Evolutionary conservation across 2,888 invertebrate genomes (phyloP).

Genomic region (Odontothrips loti): DNA sequence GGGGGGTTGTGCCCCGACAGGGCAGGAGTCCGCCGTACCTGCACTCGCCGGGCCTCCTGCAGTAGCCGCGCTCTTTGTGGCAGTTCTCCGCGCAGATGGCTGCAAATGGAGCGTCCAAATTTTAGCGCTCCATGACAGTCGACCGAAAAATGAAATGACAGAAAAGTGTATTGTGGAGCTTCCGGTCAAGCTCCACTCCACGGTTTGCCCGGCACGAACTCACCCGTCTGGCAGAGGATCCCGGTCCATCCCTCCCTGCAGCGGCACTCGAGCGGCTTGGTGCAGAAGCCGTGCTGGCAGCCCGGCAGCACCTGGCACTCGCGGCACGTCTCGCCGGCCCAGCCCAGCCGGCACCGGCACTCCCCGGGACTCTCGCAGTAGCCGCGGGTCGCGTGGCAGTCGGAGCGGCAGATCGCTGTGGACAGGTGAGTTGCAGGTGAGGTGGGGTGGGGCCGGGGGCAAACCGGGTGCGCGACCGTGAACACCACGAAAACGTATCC

Average conservation of each 20-base stretch:
- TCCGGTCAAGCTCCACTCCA: background rate
- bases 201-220: slow-evolving; percentile 45
- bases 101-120: slow-evolving; percentile 47
- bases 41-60: slow-evolving; percentile 71
- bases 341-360: slow-evolving; percentile 78
- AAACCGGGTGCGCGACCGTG: too few species aligned
- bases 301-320: slow-evolving; percentile 85
- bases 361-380: slow-evolving; percentile 83
- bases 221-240: slow-evolving; percentile 79
- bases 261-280: slow-evolving; percentile 83
- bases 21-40: slow-evolving; percentile 47
- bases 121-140: background rate
- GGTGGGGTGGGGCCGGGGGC: background rate
- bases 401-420: slow-evolving; percentile 78
- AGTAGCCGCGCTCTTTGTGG: slow-evolving; percentile 77
- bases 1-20: too few species aligned
- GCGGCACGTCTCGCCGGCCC: slow-evolving; percentile 80
- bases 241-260: slow-evolving; percentile 91
- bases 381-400: slow-evolving; percentile 79
- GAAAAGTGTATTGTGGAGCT: background rate
- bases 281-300: slow-evolving; percentile 85
- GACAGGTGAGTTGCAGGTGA: slow-evolving; percentile 34
- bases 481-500: too few species aligned
- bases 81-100: slow-evolving; percentile 82
- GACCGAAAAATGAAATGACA: background rate